These are phyloP conservation scores for Latheticus oryzae DNA, from an alignment of 2,888 invertebrate species.

Conservation along the genomic window DNA sequence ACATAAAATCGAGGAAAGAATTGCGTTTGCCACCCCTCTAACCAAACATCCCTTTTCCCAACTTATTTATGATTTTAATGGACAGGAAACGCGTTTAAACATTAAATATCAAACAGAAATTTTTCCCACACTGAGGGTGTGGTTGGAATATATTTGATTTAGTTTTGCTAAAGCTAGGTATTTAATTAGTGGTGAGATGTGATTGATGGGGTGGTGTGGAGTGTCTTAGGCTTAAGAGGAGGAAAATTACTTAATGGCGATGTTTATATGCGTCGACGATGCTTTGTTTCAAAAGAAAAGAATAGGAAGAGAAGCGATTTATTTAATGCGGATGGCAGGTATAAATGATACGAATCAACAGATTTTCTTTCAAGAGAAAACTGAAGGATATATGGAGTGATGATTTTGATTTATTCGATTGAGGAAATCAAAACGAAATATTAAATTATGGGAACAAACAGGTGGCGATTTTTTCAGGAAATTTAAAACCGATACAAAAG, in stretches of 20 bases:
- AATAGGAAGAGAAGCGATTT: slow-evolving; percentile 10
- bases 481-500: slow-evolving; percentile 2
- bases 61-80: slow-evolving; percentile 22
- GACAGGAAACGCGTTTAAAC: slow-evolving; percentile 20
- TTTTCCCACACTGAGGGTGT: slow-evolving; percentile 7
- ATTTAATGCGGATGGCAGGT: slow-evolving; percentile 35
- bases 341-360: slow-evolving; percentile 40
- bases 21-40: no score
- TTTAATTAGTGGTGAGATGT: slow-evolving; percentile 28
- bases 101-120: no score
- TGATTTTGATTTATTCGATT: slow-evolving; percentile 15
- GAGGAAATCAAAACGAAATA: neutral
- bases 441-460: neutral
- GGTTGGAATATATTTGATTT: slow-evolving; percentile 4
- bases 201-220: slow-evolving; percentile 26
- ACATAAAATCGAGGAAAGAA: no score
- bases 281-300: no score
- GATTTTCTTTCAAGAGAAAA: slow-evolving; percentile 30
- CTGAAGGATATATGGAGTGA: slow-evolving; percentile 26
- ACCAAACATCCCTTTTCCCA: slow-evolving; percentile 33
- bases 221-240: slow-evolving; percentile 6
- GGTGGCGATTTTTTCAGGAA: slow-evolving; percentile 1
- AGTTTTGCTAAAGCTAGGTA: slow-evolving; percentile 33
- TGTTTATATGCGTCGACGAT: slow-evolving; percentile 31
- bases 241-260: slow-evolving; percentile 28